These are phyloP conservation scores for Apis florea DNA, from an alignment of 1,140 invertebrate species.

Conservation along the genomic window DNA sequence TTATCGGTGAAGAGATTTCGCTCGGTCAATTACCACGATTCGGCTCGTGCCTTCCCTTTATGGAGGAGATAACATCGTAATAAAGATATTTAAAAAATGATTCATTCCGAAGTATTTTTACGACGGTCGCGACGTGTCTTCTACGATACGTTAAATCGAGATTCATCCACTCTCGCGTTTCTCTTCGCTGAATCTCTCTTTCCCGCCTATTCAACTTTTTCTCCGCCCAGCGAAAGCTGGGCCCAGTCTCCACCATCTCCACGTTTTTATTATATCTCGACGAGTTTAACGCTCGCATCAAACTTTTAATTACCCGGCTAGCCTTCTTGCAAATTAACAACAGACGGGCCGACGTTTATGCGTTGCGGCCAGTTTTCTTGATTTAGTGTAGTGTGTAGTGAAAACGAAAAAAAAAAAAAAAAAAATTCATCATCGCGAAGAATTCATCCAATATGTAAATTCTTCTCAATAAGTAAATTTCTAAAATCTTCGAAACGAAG, in stretches of 20 bases:
- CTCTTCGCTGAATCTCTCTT: not conserved
- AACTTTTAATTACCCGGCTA: conserved; percentile 78
- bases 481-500: no score
- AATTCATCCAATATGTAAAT: no score
- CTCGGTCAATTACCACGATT: conserved; percentile 55
- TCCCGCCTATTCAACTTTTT: conserved; percentile 27
- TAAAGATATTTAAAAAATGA: conserved; percentile 77
- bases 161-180: not conserved
- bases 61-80: conserved; percentile 48
- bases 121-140: conserved; percentile 47
- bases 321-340: conserved; percentile 77
- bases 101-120: conserved; percentile 63
- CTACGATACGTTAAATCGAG: conserved; percentile 42
- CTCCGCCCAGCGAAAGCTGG: conserved; percentile 13
- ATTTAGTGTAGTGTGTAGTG: conserved; percentile 52
- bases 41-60: conserved; percentile 31
- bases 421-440: no score
- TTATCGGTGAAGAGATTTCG: conserved; percentile 57
- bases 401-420: no score
- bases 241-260: conserved; percentile 49
- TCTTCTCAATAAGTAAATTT: no score
- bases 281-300: conserved; percentile 79
- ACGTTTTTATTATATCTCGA: conserved; percentile 74
- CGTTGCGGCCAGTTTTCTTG: conserved; percentile 57
- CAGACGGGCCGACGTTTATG: conserved; percentile 74